Percentiles rank a stretch among this genome's conserved stretches.
Conservation (phyloP, 2,888 invertebrate genomes). For the Tipula confusa region DNA sequence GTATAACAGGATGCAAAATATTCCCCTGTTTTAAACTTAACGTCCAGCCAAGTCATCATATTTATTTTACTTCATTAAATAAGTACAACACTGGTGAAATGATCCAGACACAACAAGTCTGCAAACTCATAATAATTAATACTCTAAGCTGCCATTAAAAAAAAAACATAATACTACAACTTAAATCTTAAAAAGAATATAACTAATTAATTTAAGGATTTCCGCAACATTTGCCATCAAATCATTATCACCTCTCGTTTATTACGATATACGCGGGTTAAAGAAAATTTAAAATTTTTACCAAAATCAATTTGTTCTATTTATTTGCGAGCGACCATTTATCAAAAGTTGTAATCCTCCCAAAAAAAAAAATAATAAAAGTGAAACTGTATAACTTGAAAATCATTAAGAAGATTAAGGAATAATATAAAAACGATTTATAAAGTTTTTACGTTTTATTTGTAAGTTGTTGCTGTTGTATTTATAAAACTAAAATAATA, state of each 20-base stretch:
- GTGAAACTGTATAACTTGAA: neutral
- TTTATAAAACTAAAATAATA: conserved; percentile 20
- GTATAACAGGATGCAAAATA: too few species aligned
- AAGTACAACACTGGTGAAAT: too few species aligned
- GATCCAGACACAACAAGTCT: too few species aligned
- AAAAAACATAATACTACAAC: too few species aligned
- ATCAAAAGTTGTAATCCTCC: neutral
- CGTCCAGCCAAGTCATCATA: too few species aligned
- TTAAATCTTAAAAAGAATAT: neutral
- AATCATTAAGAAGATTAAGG: conserved; percentile 8
- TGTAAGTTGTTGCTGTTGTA: neutral
- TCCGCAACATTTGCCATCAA: neutral
- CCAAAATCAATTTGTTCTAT: neutral
- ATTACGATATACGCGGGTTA: neutral
- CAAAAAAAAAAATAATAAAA: neutral
- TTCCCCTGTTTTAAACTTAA: too few species aligned
- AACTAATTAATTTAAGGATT: neutral
- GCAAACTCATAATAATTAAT: too few species aligned
- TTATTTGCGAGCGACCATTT: neutral
- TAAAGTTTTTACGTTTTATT: neutral
- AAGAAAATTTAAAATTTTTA: neutral
- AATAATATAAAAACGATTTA: neutral
- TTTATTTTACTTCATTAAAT: too few species aligned
- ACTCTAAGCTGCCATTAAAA: too few species aligned
- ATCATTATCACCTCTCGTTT: conserved; percentile 6